Evolutionary conservation across 2,888 invertebrate species (phyloP), one percentile per base, ranked within the genome.

Genomic region (Myopa tessellatipennis): DNA sequence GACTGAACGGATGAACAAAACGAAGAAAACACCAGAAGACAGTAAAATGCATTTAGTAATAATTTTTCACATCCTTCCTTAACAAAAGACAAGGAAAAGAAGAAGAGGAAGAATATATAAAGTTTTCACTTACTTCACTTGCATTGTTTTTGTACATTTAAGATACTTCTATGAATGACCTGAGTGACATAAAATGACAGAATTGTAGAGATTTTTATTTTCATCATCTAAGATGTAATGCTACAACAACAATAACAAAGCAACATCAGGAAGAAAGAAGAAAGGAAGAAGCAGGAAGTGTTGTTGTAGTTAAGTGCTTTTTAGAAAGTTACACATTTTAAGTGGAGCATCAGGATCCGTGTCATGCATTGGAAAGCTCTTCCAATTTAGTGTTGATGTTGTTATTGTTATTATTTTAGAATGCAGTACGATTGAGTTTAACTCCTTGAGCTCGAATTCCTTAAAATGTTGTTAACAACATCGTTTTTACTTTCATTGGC

Each of bases 1-100:
- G 26, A 26, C 1, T 26, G 45, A 16, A 55, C 1, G n/a, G 3
- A n/a, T 4, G 36, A 10, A 36, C 16, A 36, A 55, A 70, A 55
- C 18, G 12, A 52, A 7, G 18, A 18, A 1, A 26, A 2, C 26
- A 26, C 26, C n/a, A 10, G 52, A 69, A 69, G 36, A 68, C 18
- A 52, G 52, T 4, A 18, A 52, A 69, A 52, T 26, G 69, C 69
- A 69, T 69, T 69, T 52, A 50, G 69, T 52, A 34, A 69, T 69
- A 50, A 52, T 18, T 69, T 52, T 69, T 69, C 69, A 50, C 52
- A 69, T 69, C 61, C 26, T 50, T 26, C 14, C 50, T 34, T 50
- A 12, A 68, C 40, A 68, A 65, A 50, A 14, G 14, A 50, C 8
- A 10, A 50, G 1, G 50, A 63, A 34, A n/a, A 12, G 58, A 58